Conservation (phyloP, 1,140 invertebrate species). For the Zaprionus ornatus region DNA sequence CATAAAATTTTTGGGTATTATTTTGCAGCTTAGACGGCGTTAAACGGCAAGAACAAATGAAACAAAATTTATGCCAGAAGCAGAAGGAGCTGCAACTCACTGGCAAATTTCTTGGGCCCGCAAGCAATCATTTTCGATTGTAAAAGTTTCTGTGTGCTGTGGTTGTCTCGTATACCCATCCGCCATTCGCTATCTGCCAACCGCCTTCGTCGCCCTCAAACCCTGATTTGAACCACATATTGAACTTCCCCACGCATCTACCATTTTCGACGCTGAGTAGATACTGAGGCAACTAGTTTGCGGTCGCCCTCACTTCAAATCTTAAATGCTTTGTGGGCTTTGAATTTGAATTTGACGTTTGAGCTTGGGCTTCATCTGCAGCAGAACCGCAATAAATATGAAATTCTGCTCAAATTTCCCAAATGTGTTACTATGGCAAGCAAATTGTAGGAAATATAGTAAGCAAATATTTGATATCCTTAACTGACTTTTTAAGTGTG, state of each 20-base stretch:
- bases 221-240: slow-evolving; percentile 6
- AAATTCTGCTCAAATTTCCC: slow-evolving; percentile 52
- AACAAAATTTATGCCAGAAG: slow-evolving; percentile 49
- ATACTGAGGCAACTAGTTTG: slow-evolving; percentile 60
- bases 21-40: slow-evolving; percentile 53
- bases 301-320: slow-evolving; percentile 39
- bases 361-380: slow-evolving; percentile 2
- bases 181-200: not conserved
- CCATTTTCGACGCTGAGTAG: slow-evolving; percentile 15
- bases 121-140: slow-evolving; percentile 77
- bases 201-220: not conserved
- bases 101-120: slow-evolving; percentile 52
- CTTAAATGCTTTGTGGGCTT: slow-evolving; percentile 30
- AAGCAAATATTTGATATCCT: slow-evolving; percentile 15
- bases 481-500: not conserved
- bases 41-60: slow-evolving; percentile 36
- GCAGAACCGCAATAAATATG: slow-evolving; percentile 63
- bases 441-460: slow-evolving; percentile 21
- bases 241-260: slow-evolving; percentile 19
- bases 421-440: slow-evolving; percentile 39
- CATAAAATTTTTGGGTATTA: slow-evolving; percentile 48
- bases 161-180: slow-evolving; percentile 38
- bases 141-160: slow-evolving; percentile 70
- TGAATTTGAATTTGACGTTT: slow-evolving; percentile 9
- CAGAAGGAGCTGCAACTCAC: slow-evolving; percentile 36